Evolutionary conservation across 2,888 invertebrate genomes (phyloP).

Genomic region (Rhingia campestris): DNA sequence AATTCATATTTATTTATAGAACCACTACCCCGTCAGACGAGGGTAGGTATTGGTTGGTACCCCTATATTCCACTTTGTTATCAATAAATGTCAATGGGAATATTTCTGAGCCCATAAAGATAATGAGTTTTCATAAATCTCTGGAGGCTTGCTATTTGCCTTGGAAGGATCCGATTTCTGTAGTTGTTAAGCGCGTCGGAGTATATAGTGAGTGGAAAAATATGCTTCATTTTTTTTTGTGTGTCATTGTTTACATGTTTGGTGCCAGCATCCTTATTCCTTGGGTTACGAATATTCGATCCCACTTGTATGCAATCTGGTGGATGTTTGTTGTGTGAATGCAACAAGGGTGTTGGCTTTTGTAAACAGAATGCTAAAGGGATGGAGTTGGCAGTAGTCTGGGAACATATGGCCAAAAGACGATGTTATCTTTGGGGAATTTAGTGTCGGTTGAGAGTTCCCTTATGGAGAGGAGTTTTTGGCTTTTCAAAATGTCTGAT

Average conservation of each 20-base stretch:
- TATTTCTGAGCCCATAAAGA: constrained; percentile 57
- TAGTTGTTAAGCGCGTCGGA: constrained; percentile 2
- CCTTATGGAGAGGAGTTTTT: no score
- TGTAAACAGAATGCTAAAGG: not conserved
- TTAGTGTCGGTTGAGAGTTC: constrained; percentile 32
- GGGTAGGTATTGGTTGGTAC: constrained; percentile 9
- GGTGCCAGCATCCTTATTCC: constrained; percentile 37
- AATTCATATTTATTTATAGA: constrained; percentile 61
- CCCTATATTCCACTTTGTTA: constrained; percentile 26
- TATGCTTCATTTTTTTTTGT: constrained; percentile 31
- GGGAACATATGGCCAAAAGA: constrained; percentile 46
- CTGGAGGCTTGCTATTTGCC: constrained; percentile 1
- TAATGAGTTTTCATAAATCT: constrained; percentile 63
- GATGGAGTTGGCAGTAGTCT: constrained; percentile 31
- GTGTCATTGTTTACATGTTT: constrained; percentile 24
- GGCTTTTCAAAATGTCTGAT: no score
- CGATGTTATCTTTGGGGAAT: constrained; percentile 31
- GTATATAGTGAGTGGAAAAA: constrained; percentile 20
- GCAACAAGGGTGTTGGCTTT: constrained; percentile 16
- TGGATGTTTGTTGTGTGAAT: constrained; percentile 2
- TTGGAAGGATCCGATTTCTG: constrained; percentile 47
- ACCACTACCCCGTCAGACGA: constrained; percentile 10
- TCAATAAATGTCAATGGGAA: constrained; percentile 60
- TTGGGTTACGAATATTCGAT: constrained; percentile 18
- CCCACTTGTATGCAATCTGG: constrained; percentile 30